Percentiles rank a stretch among this genome's conserved stretches.
phyloP scores from a whole-genome alignment of 2,888 invertebrate genomes.

The Pegoplata infirma region DNA sequence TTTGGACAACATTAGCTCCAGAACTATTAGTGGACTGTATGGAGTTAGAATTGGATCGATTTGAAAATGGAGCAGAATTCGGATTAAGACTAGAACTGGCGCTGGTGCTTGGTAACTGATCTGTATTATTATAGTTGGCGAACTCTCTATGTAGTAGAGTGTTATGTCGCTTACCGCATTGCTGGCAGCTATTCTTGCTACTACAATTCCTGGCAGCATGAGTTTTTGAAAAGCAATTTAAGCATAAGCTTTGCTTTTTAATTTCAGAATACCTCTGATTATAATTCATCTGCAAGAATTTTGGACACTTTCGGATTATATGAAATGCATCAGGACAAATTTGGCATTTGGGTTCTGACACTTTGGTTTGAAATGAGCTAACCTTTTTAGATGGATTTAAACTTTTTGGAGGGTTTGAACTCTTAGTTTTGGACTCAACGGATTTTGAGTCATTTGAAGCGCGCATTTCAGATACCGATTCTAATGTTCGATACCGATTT shows the following conservation, averaged over 20 bases:
- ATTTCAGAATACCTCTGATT: not conserved
- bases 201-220: not conserved
- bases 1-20: no score
- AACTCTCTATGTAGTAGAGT: not conserved
- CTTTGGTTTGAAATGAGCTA: not conserved
- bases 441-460: not conserved
- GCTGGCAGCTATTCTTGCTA: not conserved
- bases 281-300: not conserved
- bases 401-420: not conserved
- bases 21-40: no score
- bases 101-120: not conserved
- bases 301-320: constrained; percentile 8
- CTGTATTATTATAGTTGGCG: not conserved
- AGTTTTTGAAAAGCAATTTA: constrained; percentile 5
- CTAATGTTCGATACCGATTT: not conserved
- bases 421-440: not conserved
- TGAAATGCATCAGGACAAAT: not conserved
- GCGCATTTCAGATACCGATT: not conserved
- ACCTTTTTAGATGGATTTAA: not conserved
- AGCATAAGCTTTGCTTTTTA: not conserved
- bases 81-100: not conserved
- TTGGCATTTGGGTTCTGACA: not conserved
- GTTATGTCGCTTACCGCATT: constrained; percentile 3
- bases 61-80: not conserved
- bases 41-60: no score